Evolutionary conservation across 2,113 vertebrate genomes (phyloP).

Genomic region (Calypte anna): DNA sequence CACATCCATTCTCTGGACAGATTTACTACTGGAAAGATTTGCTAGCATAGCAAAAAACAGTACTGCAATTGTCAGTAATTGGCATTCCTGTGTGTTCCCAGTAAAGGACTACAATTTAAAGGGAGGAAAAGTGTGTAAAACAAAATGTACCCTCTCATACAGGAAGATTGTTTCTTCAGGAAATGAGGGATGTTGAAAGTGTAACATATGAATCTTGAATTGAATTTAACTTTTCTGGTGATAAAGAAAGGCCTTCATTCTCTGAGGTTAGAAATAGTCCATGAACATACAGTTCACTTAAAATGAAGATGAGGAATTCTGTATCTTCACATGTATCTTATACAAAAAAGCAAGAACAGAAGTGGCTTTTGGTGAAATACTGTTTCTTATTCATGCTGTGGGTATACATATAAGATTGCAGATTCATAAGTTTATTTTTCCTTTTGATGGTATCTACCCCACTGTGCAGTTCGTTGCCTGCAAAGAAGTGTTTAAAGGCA

Average conservation of each 20-base stretch:
- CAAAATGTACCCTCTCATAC: neutral
- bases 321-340: neutral
- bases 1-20: neutral
- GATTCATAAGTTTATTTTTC: neutral
- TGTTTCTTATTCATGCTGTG: neutral
- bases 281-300: neutral
- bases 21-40: conserved; percentile 2
- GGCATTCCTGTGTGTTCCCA: neutral
- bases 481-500: neutral
- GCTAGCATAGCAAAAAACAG: conserved; percentile 11
- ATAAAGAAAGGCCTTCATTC: neutral
- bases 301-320: neutral
- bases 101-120: neutral
- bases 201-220: neutral
- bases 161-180: neutral
- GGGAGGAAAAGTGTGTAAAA: neutral
- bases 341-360: neutral
- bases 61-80: neutral
- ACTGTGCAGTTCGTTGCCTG: neutral
- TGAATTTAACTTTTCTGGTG: neutral
- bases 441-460: neutral
- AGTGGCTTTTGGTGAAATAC: neutral
- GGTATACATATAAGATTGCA: neutral
- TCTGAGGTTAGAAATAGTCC: neutral
- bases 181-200: neutral